Evolutionary conservation across 2,888 invertebrate genomes (phyloP), one percentile per base, ranked within the genome.

Genomic region (Lasioglossum villosulum): DNA sequence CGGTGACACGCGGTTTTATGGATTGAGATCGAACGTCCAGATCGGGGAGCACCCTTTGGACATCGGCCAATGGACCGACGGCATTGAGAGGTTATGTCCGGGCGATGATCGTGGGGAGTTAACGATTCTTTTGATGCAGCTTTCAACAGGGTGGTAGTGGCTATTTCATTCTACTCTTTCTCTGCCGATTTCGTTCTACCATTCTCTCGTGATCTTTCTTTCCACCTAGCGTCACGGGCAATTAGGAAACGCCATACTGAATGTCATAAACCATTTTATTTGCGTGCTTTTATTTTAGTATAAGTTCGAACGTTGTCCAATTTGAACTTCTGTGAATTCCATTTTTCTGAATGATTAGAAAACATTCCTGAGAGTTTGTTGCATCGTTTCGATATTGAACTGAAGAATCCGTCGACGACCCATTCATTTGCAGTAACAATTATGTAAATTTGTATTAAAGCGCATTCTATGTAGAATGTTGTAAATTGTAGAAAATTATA

Each of bases 1-100:
- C 56, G 56, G 56, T 56, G 56, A 56, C 56, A 56, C 56, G 56
- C 56, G 56, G 56, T 56, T 56, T 56, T 56, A 56, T 56, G 56
- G n/a, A 56, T 56, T 56, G 56, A 56, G 56, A 56, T 56, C 63
- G 27, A 63, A 30, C 16, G n/a, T 23, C 56, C n/a, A 56, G 56
- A 56, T 56, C 56, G 12, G 10, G 56, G n/a, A 56, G n/a, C 56
- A 10, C 56, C 56, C n/a, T n/a, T 56, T n/a, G 56, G 56, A 56
- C 56, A n/a, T 12, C 10, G 56, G 56, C 56, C 56, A 56, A 56
- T 56, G 56, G 56, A 56, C 56, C 56, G 56, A 56, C 56, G n/a
- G 12, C n/a, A 56, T 56, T 56, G 3, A 56, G 56, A 56, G 56
- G n/a, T 56, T 56, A 56, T 56, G 56, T n/a, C n/a, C 12, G n/a